A percentile compares a stretch with the other conserved stretches of the same genome.
phyloP scores from a whole-genome alignment of 2,113 vertebrate genomes.

The Psilopsiagon aurifrons region DNA sequence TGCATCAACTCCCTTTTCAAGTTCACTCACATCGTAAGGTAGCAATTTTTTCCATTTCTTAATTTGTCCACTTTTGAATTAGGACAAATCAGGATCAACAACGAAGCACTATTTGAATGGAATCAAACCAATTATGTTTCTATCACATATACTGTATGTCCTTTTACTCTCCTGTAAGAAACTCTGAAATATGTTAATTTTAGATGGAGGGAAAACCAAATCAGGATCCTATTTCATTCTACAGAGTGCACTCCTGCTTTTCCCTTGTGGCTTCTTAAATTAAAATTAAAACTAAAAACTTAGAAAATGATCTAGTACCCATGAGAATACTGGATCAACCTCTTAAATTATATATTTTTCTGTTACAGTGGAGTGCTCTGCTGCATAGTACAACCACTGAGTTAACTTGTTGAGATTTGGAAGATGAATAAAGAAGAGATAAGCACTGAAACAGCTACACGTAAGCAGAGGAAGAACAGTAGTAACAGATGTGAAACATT shows the following conservation, averaged over 20 bases:
- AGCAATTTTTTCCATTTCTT: not conserved
- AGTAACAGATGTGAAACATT: not conserved
- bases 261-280: not conserved
- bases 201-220: not conserved
- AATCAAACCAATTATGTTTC: not conserved
- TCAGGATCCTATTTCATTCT: not conserved
- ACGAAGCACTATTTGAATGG: not conserved
- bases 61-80: not conserved
- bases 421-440: not conserved
- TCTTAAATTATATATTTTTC: not conserved
- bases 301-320: not conserved
- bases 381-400: not conserved
- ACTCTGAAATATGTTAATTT: not conserved
- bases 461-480: not conserved
- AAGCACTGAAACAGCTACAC: not conserved
- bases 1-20: not conserved
- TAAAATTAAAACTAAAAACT: not conserved
- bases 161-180: not conserved
- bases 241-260: not conserved
- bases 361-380: not conserved
- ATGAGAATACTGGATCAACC: not conserved
- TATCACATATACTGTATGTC: not conserved
- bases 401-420: not conserved
- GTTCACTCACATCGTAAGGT: not conserved
- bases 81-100: not conserved